A percentile compares a stretch with the other conserved stretches of the same genome.
Evolutionary conservation across 2,113 vertebrate species (phyloP).

Genomic region (Clarias magur): DNA sequence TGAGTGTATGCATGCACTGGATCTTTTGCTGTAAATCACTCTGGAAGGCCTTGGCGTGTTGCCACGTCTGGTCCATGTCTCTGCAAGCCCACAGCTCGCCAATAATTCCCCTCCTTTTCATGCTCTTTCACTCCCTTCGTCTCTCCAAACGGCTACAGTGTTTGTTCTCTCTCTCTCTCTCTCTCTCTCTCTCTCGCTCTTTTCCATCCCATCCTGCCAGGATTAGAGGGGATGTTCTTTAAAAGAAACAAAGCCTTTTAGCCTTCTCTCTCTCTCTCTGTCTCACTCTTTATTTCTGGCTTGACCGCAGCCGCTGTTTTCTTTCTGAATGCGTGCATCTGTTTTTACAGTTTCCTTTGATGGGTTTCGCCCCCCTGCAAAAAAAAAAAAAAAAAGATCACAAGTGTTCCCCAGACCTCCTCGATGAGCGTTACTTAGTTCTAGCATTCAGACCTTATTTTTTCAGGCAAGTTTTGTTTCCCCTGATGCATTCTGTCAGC

Average conservation of each 20-base stretch:
- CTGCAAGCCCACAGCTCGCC: constrained; percentile 17
- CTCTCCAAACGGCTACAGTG: constrained; percentile 5
- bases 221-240: constrained; percentile 48
- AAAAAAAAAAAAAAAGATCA: constrained; percentile 27
- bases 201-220: constrained; percentile 24
- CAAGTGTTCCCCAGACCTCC: neutral
- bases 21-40: constrained; percentile 12
- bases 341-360: constrained; percentile 42
- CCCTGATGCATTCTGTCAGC: neutral
- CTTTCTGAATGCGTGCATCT: constrained; percentile 24
- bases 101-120: constrained; percentile 32
- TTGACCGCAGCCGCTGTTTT: constrained; percentile 2
- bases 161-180: constrained; percentile 21
- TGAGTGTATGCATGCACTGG: neutral
- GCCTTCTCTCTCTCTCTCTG: constrained; percentile 10
- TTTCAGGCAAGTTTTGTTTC: neutral
- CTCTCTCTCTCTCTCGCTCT: neutral
- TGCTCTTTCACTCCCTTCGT: constrained; percentile 1
- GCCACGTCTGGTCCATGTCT: constrained; percentile 38
- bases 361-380: neutral
- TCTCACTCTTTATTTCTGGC: neutral
- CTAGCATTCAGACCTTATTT: neutral
- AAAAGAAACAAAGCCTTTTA: constrained; percentile 49
- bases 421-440: neutral
- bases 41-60: constrained; percentile 10